Conservation (phyloP, 2,797 vertebrate species). For the Acanthurus lineatus region DNA sequence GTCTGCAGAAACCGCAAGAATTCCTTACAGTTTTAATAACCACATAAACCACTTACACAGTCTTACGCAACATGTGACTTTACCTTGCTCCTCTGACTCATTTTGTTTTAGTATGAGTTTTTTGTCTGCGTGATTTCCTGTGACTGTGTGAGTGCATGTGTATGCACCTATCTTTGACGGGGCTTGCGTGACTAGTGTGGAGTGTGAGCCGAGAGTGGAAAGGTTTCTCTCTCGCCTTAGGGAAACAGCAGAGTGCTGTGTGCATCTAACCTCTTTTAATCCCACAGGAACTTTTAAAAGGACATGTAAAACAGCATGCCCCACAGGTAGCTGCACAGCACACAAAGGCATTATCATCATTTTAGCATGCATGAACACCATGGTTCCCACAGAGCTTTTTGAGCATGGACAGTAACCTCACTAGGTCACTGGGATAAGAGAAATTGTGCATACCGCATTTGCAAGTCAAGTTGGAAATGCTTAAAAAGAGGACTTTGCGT, state of each 20-base stretch:
- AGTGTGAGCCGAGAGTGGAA: constrained; percentile 80
- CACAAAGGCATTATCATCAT: constrained; percentile 49
- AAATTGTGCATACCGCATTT: background rate
- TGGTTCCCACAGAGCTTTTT: constrained; percentile 48
- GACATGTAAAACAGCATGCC: constrained; percentile 79
- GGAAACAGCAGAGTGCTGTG: constrained; percentile 81
- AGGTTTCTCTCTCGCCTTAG: constrained; percentile 83
- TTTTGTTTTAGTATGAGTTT: constrained; percentile 41
- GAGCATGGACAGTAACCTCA: background rate
- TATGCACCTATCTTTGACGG: constrained; percentile 67
- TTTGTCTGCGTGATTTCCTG: constrained; percentile 55
- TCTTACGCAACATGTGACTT: constrained; percentile 51
- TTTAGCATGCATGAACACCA: constrained; percentile 44
- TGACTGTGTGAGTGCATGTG: constrained; percentile 38
- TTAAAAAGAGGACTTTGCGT: constrained; percentile 18
- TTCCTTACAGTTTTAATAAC: constrained; percentile 24
- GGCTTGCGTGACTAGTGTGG: constrained; percentile 85
- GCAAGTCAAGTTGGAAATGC: background rate
- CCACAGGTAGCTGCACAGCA: constrained; percentile 55
- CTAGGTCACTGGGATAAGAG: background rate
- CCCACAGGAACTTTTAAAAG: constrained; percentile 79
- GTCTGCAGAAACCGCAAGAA: background rate
- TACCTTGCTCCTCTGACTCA: constrained; percentile 67
- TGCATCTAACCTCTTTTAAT: constrained; percentile 83
- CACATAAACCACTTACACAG: constrained; percentile 41